Base-by-base conservation (phyloP, 2,888 invertebrate genomes). In the Melanargia galathea region DNA sequence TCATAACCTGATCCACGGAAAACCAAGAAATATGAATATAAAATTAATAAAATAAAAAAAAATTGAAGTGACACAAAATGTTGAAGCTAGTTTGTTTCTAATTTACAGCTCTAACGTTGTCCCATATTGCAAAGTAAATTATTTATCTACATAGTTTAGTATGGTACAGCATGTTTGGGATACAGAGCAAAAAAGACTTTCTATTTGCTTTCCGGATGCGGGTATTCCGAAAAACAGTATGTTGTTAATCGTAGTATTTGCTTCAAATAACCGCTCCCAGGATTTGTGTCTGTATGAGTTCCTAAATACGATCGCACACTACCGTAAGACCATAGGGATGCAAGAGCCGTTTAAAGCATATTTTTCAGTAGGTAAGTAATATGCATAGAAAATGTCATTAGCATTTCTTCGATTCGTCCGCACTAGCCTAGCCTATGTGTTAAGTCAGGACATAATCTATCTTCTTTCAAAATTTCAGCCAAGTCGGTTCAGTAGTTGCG, bases 201-300 rank as follows among this genome's bases (percentile, higher is more conserved):
- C 35, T 51, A 51, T 20, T 33, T 35, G 11, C 35, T 13, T 33
- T 13, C 33, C 18, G n/a, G 3, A 18, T 1, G 11, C 16, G 26
- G 16, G 6, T 24, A 13, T 48, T 13, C 11, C 48, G 35, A 20
- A 35, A 52, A 52, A 52, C 52, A 30, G 8, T 30, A 4, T 35
- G 52, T 35, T 52, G 35, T 52, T 52, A 52, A 35, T 52, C 52
- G 35, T 35, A 35, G 52, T 52, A 52, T 52, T 52, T 52, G 20
- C 20, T 52, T 22, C 52, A 18, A 52, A 52, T 52, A 52, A 20
- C 52, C 20, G 35, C 35, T 52, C 13, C 2, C 33, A 7, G 35
- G 8, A 13, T 20, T 18, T 35, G 6, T 48, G 30, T 48, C n/a
- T 24, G 24, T 46, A 13, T 5, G 0, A 11, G 30, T 38, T 38